phyloP scores from a whole-genome alignment of 2,888 invertebrate genomes.

The Lithodes maja region DNA sequence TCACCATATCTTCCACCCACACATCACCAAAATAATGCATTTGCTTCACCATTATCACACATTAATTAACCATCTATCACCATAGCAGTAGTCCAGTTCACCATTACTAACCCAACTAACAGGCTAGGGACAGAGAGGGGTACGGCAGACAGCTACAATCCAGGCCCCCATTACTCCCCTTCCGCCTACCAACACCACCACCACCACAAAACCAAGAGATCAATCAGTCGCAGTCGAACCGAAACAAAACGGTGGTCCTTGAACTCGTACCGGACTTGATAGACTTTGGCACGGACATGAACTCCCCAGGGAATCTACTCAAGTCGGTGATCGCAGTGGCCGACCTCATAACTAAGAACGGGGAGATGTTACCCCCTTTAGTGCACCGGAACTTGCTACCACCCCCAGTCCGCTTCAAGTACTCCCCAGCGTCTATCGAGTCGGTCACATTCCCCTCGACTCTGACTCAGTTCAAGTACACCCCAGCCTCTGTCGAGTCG shows the following conservation, averaged over 20 bases:
- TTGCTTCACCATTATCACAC: neutral
- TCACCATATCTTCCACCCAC: too few species aligned
- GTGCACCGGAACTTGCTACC: conserved; percentile 16
- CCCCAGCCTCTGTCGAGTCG: neutral
- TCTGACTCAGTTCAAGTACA: neutral
- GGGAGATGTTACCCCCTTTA: conserved; percentile 21
- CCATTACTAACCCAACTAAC: conserved; percentile 56
- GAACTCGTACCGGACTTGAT: conserved; percentile 38
- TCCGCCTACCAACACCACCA: neutral
- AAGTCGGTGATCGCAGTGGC: conserved; percentile 36
- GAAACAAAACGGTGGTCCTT: conserved; percentile 27
- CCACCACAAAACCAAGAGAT: neutral
- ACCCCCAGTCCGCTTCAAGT: neutral
- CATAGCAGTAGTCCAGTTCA: neutral
- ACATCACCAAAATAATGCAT: too few species aligned
- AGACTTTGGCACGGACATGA: conserved; percentile 35
- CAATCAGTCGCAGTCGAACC: neutral
- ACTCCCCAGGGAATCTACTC: conserved; percentile 27
- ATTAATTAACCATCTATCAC: neutral
- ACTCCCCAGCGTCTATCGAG: neutral
- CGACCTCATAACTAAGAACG: conserved; percentile 44
- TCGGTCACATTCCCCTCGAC: neutral
- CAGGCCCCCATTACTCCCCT: neutral
- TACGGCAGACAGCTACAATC: neutral
- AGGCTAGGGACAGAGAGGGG: conserved; percentile 31